Evolutionary conservation across 37 sponge, comb jelly and placozoan genomes (phyloP), one percentile per base, ranked within the genome.

Genomic region (Tethya wilhelma): DNA sequence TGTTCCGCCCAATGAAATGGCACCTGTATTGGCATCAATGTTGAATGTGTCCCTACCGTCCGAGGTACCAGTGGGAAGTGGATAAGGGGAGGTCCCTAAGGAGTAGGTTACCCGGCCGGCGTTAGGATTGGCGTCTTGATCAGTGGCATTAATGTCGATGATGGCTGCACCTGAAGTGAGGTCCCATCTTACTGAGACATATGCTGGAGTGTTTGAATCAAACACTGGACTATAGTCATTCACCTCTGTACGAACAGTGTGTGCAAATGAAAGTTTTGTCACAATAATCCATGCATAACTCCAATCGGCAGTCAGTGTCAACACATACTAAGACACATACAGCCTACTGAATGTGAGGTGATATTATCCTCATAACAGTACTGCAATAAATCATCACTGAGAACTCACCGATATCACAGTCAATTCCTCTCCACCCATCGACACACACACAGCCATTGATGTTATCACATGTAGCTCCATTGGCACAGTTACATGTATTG

Each of bases 231-330:
- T 19, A 56, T 28, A 44, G 19, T 56, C 57, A 56, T 89, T 89
- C 9, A 89, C 67, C 43, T 76, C 89, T 89, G 58, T 66, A 66
- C n/a, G n/a, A n/a, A n/a, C n/a, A n/a, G n/a, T n/a, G n/a, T n/a
- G n/a, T n/a, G n/a, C n/a, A n/a, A n/a, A n/a, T n/a, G n/a, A n/a
- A n/a, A n/a, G n/a, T n/a, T n/a, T n/a, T n/a, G n/a, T n/a, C n/a
- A n/a, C n/a, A n/a, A n/a, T n/a, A n/a, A 62, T 62, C 26, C 63
- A n/a, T n/a, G n/a, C n/a, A n/a, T n/a, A n/a, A n/a, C n/a, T n/a
- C n/a, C n/a, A n/a, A n/a, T n/a, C n/a, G n/a, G n/a, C n/a, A n/a
- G n/a, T n/a, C n/a, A n/a, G n/a, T n/a, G n/a, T n/a, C n/a, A n/a
- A n/a, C n/a, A n/a, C n/a, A n/a, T n/a, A n/a, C n/a, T n/a, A n/a